A percentile compares a stretch with the other conserved stretches of the same genome.
Evolutionary conservation across 2,888 invertebrate species (phyloP).

Genomic region (Drosophila acutilabella): DNA sequence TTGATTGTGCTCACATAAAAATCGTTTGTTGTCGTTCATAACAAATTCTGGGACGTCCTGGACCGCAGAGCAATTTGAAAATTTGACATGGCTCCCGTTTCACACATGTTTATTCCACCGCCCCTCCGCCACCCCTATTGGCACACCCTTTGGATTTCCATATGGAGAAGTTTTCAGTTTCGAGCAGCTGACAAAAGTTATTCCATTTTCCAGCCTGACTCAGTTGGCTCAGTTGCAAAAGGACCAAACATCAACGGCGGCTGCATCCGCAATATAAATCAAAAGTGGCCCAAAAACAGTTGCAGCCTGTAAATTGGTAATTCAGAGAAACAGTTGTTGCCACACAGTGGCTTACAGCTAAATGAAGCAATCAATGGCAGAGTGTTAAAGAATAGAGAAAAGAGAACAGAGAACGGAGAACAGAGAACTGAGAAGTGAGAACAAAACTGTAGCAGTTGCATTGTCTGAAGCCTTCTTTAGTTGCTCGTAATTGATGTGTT

Average conservation of each 20-base stretch:
- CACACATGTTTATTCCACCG: neutral
- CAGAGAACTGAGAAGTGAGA: neutral
- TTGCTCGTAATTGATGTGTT: conserved; percentile 66
- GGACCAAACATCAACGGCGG: conserved; percentile 53
- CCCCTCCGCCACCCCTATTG: neutral
- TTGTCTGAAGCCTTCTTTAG: conserved; percentile 50
- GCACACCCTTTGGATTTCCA: neutral
- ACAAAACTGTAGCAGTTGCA: conserved; percentile 34
- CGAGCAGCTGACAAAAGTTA: conserved; percentile 38
- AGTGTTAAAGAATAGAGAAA: neutral
- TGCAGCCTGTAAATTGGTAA: conserved; percentile 37
- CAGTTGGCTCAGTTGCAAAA: conserved; percentile 24
- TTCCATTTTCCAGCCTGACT: conserved; percentile 24
- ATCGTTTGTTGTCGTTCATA: conserved; percentile 53
- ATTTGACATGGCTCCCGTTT: conserved; percentile 17
- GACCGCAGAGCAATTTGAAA: conserved; percentile 69
- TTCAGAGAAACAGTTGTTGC: conserved; percentile 22
- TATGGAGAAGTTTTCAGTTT: conserved; percentile 9
- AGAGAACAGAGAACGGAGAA: neutral
- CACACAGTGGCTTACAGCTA: conserved; percentile 38
- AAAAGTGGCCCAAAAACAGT: conserved; percentile 40
- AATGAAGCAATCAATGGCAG: conserved; percentile 67
- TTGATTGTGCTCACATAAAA: conserved; percentile 57
- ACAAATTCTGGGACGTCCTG: conserved; percentile 39
- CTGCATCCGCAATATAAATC: conserved; percentile 83